phyloP scores from a whole-genome alignment of 2,888 invertebrate species.

The Oasisia sp. region DNA sequence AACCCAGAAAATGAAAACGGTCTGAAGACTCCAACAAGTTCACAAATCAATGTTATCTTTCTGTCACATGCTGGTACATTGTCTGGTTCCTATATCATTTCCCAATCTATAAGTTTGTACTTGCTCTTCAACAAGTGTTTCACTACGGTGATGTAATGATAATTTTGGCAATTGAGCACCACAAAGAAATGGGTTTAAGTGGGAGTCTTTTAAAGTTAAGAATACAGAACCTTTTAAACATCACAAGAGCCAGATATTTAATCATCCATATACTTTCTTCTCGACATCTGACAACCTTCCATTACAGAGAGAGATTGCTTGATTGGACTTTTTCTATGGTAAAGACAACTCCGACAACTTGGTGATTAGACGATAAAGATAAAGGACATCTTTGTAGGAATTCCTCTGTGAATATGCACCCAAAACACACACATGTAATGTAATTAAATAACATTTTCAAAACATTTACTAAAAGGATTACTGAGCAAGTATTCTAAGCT shows the following conservation, averaged over 20 bases:
- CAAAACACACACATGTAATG: not conserved
- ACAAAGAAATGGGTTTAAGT: not conserved
- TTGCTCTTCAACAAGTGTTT: conserved; percentile 11
- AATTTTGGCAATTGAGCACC: not conserved
- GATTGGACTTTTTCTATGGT: not conserved
- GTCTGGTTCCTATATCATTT: not conserved
- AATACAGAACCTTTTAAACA: not conserved
- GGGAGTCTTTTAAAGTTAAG: not conserved
- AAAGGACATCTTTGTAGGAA: too few species aligned
- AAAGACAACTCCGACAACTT: not conserved
- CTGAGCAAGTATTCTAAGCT: not conserved
- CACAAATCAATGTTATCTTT: not conserved
- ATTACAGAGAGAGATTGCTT: not conserved
- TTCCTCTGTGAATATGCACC: not conserved
- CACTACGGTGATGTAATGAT: not conserved
- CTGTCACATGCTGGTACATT: not conserved
- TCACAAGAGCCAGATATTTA: not conserved
- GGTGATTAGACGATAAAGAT: not conserved
- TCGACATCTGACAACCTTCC: not conserved
- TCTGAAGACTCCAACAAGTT: not conserved
- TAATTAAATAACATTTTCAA: not conserved
- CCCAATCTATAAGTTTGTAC: not conserved
- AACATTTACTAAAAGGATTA: not conserved
- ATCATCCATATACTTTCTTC: not conserved
- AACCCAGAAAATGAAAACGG: not conserved